Conservation (phyloP, 2,888 invertebrate species). For the Troilus luridus region DNA sequence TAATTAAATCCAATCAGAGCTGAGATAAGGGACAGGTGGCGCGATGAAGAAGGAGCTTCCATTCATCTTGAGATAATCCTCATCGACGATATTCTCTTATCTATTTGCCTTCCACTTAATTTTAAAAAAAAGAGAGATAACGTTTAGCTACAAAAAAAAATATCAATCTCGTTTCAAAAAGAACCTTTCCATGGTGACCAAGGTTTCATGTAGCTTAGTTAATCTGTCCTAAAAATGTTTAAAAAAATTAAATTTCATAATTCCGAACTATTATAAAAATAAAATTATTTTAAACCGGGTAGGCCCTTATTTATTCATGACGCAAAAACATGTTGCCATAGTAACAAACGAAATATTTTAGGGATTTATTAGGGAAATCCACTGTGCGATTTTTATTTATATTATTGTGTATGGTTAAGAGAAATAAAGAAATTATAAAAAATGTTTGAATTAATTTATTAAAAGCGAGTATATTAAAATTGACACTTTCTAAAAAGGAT, state of each 20-base stretch:
- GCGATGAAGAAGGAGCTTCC: not conserved
- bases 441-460: too few species aligned
- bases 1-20: not conserved
- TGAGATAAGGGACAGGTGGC: not conserved
- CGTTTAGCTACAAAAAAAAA: not conserved
- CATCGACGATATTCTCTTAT: not conserved
- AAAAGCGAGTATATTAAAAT: too few species aligned
- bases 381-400: too few species aligned
- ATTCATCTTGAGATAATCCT: slow-evolving; percentile 1
- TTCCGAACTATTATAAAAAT: too few species aligned
- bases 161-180: not conserved
- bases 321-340: too few species aligned
- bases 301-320: too few species aligned
- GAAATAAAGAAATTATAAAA: too few species aligned
- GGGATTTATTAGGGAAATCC: too few species aligned
- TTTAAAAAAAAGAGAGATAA: not conserved
- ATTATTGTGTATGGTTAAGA: too few species aligned
- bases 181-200: not conserved
- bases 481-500: too few species aligned
- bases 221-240: not conserved
- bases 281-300: too few species aligned
- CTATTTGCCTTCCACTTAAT: not conserved
- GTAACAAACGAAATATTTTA: too few species aligned
- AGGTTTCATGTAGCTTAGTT: not conserved
- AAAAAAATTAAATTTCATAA: not conserved